Conservation (phyloP, 2,113 vertebrate genomes). For the Tor tambroides region DNA sequence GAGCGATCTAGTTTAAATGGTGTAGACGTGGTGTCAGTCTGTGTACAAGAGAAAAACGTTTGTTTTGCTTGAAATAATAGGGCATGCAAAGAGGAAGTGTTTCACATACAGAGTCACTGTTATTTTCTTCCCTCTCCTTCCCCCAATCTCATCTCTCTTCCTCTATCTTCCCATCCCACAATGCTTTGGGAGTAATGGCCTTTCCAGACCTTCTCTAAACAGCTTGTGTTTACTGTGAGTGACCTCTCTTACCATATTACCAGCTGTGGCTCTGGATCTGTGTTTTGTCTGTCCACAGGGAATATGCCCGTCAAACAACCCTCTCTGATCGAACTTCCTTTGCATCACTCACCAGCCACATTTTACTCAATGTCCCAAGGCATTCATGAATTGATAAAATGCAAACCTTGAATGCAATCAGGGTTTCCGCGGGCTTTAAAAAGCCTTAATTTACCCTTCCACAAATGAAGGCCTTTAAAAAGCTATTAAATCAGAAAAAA, state of each 20-base stretch:
- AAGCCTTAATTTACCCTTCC: too few relatives aligned
- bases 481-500: too few relatives aligned
- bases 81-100: slow-evolving; percentile 71
- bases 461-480: too few relatives aligned
- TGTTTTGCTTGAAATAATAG: slow-evolving; percentile 66
- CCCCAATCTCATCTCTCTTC: slow-evolving; percentile 53
- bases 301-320: slow-evolving; percentile 46
- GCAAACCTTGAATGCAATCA: too few relatives aligned
- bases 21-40: not conserved
- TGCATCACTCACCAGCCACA: not conserved
- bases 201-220: slow-evolving; percentile 76
- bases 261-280: slow-evolving; percentile 74
- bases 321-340: not conserved
- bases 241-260: slow-evolving; percentile 78
- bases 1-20: not conserved
- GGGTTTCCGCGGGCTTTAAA: too few relatives aligned
- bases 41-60: slow-evolving; percentile 60
- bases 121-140: slow-evolving; percentile 37
- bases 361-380: not conserved
- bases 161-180: slow-evolving; percentile 66
- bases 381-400: too few relatives aligned
- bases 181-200: slow-evolving; percentile 72
- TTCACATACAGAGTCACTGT: slow-evolving; percentile 66
- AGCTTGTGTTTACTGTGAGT: slow-evolving; percentile 76
- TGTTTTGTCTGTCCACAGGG: slow-evolving; percentile 74